phyloP scores from a whole-genome alignment of 2,113 vertebrate species.

The Parotia lawesii region DNA sequence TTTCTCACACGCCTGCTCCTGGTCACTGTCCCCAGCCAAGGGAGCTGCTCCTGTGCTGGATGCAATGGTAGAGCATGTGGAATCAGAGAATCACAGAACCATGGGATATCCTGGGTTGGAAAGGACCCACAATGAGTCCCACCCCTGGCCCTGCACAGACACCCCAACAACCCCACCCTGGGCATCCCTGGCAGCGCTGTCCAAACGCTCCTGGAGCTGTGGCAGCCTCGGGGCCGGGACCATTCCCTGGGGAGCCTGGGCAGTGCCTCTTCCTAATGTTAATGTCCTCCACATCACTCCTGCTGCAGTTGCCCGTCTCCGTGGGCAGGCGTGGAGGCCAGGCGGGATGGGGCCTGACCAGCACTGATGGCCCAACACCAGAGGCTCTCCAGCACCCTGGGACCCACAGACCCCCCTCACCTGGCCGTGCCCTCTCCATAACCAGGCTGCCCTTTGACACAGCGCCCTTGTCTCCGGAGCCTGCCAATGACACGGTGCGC shows the following conservation, averaged over 20 bases:
- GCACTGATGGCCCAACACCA: neutral
- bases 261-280: neutral
- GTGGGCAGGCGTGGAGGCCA: neutral
- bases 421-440: neutral
- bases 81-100: neutral
- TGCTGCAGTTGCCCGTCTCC: rapidly evolving
- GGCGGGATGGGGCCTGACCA: rapidly evolving
- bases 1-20: neutral
- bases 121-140: neutral
- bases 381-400: neutral
- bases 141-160: rapidly evolving
- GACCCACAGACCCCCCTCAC: rapidly evolving
- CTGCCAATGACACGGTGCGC: rapidly evolving
- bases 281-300: neutral
- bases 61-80: rapidly evolving
- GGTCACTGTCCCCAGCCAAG: neutral
- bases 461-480: neutral
- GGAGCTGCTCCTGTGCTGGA: neutral
- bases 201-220: neutral
- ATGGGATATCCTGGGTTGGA: neutral
- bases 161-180: neutral
- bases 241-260: neutral
- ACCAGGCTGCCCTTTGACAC: neutral
- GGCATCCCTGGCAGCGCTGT: rapidly evolving
- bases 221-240: neutral